phyloP scores from a whole-genome alignment of 2,797 vertebrate genomes.

The Poeciliopsis paucimaculata region DNA sequence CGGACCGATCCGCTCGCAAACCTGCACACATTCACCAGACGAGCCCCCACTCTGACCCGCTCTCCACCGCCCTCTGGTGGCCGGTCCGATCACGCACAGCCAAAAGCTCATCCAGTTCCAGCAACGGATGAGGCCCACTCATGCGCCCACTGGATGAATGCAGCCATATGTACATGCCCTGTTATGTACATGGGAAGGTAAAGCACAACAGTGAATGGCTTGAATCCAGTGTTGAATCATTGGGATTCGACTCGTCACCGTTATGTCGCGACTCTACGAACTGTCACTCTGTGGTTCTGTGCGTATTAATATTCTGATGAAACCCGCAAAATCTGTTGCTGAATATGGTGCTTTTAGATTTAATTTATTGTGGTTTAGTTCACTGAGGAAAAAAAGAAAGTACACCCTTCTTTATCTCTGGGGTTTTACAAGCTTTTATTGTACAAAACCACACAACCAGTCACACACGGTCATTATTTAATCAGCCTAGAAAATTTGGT shows the following conservation, averaged over 20 bases:
- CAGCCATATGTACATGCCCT: conserved; percentile 74
- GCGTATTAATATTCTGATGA: conserved; percentile 57
- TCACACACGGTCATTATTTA: too few relatives aligned
- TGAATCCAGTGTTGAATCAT: conserved; percentile 42
- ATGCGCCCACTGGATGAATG: conserved; percentile 66
- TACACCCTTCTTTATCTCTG: neutral
- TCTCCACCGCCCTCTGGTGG: conserved; percentile 63
- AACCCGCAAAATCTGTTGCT: conserved; percentile 18
- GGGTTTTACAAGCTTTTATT: neutral
- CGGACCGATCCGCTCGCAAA: conserved; percentile 22
- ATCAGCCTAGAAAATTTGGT: too few relatives aligned
- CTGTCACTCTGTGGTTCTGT: conserved; percentile 38
- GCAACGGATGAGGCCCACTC: conserved; percentile 66
- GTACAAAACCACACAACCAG: too few relatives aligned
- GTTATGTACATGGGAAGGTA: conserved; percentile 78
- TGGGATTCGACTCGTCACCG: conserved; percentile 60
- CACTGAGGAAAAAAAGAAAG: neutral
- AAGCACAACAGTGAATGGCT: conserved; percentile 69
- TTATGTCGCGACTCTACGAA: conserved; percentile 33
- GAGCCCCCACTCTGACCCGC: conserved; percentile 50
- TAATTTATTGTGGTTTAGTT: neutral
- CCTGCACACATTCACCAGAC: conserved; percentile 36
- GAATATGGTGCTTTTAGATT: conserved; percentile 30
- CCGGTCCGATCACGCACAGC: conserved; percentile 65
- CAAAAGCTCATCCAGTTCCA: conserved; percentile 63